A percentile compares a stretch with the other conserved stretches of the same genome.
Evolutionary conservation across 1,140 invertebrate species (phyloP).

Genomic region (Dufourea novaeangliae): DNA sequence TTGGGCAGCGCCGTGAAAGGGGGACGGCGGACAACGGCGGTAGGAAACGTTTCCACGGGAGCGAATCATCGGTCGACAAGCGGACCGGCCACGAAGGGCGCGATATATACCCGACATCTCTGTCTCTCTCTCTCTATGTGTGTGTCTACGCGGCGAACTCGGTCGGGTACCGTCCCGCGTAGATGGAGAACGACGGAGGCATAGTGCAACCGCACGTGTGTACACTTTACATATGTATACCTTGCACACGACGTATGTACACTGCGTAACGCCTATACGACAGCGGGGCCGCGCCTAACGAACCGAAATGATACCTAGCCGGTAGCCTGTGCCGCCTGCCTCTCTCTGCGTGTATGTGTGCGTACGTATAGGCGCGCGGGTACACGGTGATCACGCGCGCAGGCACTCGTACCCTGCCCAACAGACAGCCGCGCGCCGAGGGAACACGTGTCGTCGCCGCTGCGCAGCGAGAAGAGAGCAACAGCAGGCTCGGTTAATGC

Average conservation of each 20-base stretch:
- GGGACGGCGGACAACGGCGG: background rate
- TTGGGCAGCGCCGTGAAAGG: background rate
- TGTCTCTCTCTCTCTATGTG: background rate
- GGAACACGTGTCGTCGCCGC: constrained; percentile 58
- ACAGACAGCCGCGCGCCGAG: background rate
- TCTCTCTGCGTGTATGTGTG: too few species aligned
- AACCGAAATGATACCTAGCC: constrained; percentile 75
- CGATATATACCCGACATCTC: background rate
- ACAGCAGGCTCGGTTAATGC: constrained; percentile 60
- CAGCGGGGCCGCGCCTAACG: constrained; percentile 67
- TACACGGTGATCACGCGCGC: background rate
- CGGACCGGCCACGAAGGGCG: constrained; percentile 5
- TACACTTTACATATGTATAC: constrained; percentile 54
- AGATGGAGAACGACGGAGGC: constrained; percentile 27
- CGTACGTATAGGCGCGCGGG: background rate
- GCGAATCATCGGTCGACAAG: constrained; percentile 29
- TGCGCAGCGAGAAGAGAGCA: constrained; percentile 39
- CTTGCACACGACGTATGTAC: constrained; percentile 55
- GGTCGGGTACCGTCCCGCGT: background rate
- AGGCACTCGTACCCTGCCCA: constrained; percentile 7
- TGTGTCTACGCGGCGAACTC: too few species aligned
- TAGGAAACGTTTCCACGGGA: constrained; percentile 38
- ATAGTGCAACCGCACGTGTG: constrained; percentile 37
- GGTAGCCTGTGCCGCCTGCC: constrained; percentile 63
- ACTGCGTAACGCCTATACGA: constrained; percentile 58